A percentile compares a stretch with the other conserved stretches of the same genome.
These are phyloP conservation scores for Triops cancriformis DNA, from an alignment of 1,140 invertebrate species.

Conservation along the genomic window DNA sequence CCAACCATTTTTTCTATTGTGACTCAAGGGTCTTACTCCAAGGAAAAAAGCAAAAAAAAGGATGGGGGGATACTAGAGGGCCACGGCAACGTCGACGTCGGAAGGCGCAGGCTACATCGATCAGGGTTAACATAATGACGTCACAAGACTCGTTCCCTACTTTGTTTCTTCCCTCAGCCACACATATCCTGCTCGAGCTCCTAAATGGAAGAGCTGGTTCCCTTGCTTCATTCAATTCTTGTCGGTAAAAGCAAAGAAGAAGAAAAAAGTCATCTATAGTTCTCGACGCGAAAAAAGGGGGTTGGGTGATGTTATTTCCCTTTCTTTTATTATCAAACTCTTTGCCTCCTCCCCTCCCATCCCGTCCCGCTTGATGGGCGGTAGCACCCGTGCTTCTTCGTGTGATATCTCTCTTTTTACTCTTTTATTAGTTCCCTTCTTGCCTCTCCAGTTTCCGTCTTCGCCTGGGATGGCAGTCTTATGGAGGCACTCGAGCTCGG, in stretches of 20 bases:
- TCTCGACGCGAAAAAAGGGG: not conserved
- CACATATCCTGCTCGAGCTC: not conserved
- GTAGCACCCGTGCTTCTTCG: constrained; percentile 13
- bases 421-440: constrained; percentile 14
- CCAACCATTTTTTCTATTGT: not conserved
- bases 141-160: not conserved
- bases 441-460: not conserved
- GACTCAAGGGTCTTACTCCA: not conserved
- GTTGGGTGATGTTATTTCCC: constrained; percentile 19
- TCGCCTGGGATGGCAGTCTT: not conserved
- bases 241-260: not conserved
- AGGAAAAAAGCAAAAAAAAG: not conserved
- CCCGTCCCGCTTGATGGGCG: not conserved
- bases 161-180: not conserved
- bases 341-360: constrained; percentile 8
- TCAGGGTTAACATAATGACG: not conserved
- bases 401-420: constrained; percentile 7
- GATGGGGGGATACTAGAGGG: not conserved
- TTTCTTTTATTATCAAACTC: not conserved
- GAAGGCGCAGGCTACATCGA: constrained; percentile 3
- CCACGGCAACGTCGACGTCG: not conserved
- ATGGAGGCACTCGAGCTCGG: not conserved
- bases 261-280: not conserved
- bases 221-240: not conserved
- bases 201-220: not conserved